Evolutionary conservation across 2,888 invertebrate genomes (phyloP).

Genomic region (Caenorhabditis wallacei): DNA sequence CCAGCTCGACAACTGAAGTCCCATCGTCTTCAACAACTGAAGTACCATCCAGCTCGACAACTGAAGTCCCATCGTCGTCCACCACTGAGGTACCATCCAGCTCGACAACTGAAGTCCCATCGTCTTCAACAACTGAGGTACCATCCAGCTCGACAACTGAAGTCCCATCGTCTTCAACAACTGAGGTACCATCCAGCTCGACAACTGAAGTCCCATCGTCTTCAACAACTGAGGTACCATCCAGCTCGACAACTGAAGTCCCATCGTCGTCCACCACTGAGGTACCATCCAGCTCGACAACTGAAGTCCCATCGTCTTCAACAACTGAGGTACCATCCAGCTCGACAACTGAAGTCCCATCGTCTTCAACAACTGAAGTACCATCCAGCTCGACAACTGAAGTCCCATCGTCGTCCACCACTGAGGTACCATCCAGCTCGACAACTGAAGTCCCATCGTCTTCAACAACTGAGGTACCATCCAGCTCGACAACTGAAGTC

Average conservation of each 20-base stretch:
- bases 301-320: not conserved
- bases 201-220: not conserved
- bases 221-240: not conserved
- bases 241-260: not conserved
- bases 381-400: slow-evolving; percentile 6
- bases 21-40: not conserved
- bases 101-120: not conserved
- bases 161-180: not conserved
- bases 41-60: not conserved
- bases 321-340: not conserved
- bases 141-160: not conserved
- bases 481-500: not conserved
- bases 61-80: not conserved
- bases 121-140: not conserved
- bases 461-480: not conserved
- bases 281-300: not conserved
- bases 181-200: not conserved
- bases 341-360: not conserved
- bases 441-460: slow-evolving; percentile 1
- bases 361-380: not conserved
- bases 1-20: not conserved
- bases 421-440: not conserved
- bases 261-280: slow-evolving; percentile 6
- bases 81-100: not conserved
- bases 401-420: not conserved